A percentile compares a stretch with the other conserved stretches of the same genome.
These are phyloP conservation scores for Desmodus rotundus DNA, from an alignment of 2,113 vertebrate species.

Conservation along the genomic window DNA sequence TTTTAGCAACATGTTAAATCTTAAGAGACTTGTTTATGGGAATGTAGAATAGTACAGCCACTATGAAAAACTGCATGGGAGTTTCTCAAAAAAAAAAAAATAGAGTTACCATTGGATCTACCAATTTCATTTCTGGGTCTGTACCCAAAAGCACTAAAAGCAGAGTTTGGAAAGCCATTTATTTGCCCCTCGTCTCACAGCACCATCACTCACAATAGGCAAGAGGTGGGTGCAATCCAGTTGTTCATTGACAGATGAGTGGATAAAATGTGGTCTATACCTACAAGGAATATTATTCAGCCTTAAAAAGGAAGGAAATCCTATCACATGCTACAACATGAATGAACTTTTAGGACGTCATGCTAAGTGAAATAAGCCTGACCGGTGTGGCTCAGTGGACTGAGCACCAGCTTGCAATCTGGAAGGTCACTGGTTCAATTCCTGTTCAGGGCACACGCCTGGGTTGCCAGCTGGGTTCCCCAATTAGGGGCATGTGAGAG, in stretches of 20 bases:
- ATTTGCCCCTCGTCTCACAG: background rate
- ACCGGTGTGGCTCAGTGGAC: no score
- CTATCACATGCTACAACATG: background rate
- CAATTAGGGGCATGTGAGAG: no score
- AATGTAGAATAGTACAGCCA: background rate
- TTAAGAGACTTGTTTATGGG: background rate
- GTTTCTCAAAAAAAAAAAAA: conserved; percentile 37
- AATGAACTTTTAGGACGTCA: background rate
- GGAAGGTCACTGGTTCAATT: no score
- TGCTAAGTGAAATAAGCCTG: background rate
- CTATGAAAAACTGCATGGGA: background rate
- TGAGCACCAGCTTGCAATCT: no score
- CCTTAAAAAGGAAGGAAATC: background rate
- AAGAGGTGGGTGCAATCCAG: background rate
- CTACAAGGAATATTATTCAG: background rate
- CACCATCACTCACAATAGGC: background rate
- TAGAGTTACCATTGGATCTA: background rate
- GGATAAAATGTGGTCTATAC: background rate
- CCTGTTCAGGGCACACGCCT: no score
- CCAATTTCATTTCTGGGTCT: background rate
- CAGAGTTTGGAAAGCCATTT: background rate
- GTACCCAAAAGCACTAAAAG: background rate
- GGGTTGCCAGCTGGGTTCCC: no score
- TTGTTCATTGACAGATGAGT: background rate
- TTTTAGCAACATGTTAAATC: conserved; percentile 20